Base-by-base conservation (phyloP, 2,797 vertebrate species). In the Adrianichthys oophorus region DNA sequence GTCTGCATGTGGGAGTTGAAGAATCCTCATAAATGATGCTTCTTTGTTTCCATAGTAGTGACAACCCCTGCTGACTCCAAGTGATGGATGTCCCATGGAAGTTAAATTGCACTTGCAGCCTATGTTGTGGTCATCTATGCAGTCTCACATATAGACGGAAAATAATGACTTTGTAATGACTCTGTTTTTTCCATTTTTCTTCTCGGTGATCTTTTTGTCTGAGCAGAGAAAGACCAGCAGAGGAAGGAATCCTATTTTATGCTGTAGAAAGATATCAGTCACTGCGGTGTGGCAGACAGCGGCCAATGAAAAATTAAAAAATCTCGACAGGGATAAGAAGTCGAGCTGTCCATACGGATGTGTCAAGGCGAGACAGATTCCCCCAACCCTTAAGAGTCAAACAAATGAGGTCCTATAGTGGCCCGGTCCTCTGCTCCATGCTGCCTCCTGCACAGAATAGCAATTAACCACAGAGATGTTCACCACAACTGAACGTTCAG, bases 351-450 rank as follows among this genome's bases (percentile, higher is more conserved):
- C 21, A 29, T 65, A 69, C 41, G 24, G 69, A 83, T 85, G 57
- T 51, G 60, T 70, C 65, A 69, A 59, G 17, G 52, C 17, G 18
- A 75, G 64, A 74, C 66, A 60, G 62, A 76, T 41, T 18, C 59
- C 78, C 57, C 61, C 56, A 59, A 52, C 41, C 58, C 79, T 57
- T 74, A 12, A 0, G 64, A 79, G 70, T 79, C 75, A 60, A 83
- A 88, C 87, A 89, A 86, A 84, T 65, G 42, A 78, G 80, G 63
- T 70, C 65, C 89, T 90, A 62, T 53, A 5, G 68, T 70, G 78
- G 48, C 62, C 73, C 26, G 40, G 59, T 72, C 63, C 76, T 81
- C 68, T 77, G 74, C 72, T 76, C 72, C 62, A 52, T 54, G 3
- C 40, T 0, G 56, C 54, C 53, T 65, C 83, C 57, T 79, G 76